phyloP scores from a whole-genome alignment of 2,888 invertebrate species.

The Hofmannophila pseudospretella region DNA sequence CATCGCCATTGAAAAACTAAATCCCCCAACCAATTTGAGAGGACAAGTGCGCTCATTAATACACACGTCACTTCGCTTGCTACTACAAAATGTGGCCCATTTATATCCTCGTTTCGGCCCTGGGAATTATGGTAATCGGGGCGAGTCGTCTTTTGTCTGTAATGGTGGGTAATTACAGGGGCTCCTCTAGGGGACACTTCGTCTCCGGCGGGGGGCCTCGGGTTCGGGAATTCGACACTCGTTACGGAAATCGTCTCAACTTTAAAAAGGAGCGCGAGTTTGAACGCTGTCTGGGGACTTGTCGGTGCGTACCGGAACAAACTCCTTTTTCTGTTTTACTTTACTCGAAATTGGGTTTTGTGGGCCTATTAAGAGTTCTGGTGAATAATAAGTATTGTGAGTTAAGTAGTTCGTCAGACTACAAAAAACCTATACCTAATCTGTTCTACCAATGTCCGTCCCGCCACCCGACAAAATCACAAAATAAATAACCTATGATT shows the following conservation, averaged over 20 bases:
- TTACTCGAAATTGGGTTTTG: constrained; percentile 42
- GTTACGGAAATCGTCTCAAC: constrained; percentile 75
- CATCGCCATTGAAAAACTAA: constrained; percentile 67
- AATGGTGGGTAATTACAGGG: constrained; percentile 75
- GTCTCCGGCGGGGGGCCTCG: constrained; percentile 54
- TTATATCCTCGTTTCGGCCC: constrained; percentile 69
- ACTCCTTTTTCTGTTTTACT: constrained; percentile 41
- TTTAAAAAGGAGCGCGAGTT: constrained; percentile 75
- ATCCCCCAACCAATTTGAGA: constrained; percentile 75
- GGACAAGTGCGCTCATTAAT: constrained; percentile 76
- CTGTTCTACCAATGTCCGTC: too few relatives aligned
- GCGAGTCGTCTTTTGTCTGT: constrained; percentile 75
- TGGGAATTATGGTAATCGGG: constrained; percentile 77
- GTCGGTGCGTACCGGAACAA: constrained; percentile 45
- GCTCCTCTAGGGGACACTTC: constrained; percentile 70
- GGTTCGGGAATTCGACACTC: constrained; percentile 72
- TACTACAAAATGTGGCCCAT: constrained; percentile 76
- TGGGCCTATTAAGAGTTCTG: constrained; percentile 7
- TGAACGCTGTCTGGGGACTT: constrained; percentile 64
- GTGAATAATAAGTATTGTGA: too few relatives aligned
- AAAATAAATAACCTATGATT: too few relatives aligned
- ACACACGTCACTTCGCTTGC: constrained; percentile 74
- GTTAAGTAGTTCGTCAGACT: too few relatives aligned
- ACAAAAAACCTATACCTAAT: too few relatives aligned
- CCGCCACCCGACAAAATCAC: too few relatives aligned